These are phyloP conservation scores for Eciton burchellii DNA, from an alignment of 1,140 invertebrate species.

Conservation along the genomic window DNA sequence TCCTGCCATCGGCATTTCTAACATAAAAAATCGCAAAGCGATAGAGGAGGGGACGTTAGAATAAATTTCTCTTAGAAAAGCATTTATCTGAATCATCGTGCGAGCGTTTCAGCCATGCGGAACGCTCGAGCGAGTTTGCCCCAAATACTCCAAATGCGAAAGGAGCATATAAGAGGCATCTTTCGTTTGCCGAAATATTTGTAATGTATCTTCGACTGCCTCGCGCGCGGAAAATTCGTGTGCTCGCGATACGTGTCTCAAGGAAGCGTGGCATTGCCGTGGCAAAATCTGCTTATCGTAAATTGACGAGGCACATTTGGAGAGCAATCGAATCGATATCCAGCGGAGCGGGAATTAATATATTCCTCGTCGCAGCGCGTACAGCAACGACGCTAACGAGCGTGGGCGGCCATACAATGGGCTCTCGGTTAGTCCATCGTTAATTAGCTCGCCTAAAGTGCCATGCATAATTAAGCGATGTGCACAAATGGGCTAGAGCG, in stretches of 20 bases:
- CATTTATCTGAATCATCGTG: too few relatives aligned
- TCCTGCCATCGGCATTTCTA: too few relatives aligned
- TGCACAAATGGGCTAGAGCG: conserved; percentile 44
- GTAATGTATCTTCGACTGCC: too few relatives aligned
- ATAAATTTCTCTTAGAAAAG: too few relatives aligned
- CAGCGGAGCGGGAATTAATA: conserved; percentile 42
- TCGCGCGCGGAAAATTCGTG: background rate
- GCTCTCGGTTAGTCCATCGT: conserved; percentile 14
- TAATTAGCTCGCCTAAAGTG: conserved; percentile 52
- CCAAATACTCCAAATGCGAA: too few relatives aligned
- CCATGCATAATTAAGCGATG: conserved; percentile 53
- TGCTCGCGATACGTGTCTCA: background rate
- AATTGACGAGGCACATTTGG: conserved; percentile 26
- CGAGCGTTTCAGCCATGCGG: too few relatives aligned
- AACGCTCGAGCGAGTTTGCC: too few relatives aligned
- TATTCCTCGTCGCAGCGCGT: conserved; percentile 1
- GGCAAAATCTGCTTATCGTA: conserved; percentile 28
- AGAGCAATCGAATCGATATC: conserved; percentile 31
- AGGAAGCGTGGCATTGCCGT: background rate
- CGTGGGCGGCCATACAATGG: conserved; percentile 32
- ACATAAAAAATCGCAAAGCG: too few relatives aligned
- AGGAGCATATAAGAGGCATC: too few relatives aligned
- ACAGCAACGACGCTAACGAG: conserved; percentile 29
- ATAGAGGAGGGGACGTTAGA: too few relatives aligned
- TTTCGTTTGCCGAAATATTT: too few relatives aligned